Evolutionary conservation across 2,888 invertebrate genomes (phyloP).

Genomic region (Podotricha telesiphe): DNA sequence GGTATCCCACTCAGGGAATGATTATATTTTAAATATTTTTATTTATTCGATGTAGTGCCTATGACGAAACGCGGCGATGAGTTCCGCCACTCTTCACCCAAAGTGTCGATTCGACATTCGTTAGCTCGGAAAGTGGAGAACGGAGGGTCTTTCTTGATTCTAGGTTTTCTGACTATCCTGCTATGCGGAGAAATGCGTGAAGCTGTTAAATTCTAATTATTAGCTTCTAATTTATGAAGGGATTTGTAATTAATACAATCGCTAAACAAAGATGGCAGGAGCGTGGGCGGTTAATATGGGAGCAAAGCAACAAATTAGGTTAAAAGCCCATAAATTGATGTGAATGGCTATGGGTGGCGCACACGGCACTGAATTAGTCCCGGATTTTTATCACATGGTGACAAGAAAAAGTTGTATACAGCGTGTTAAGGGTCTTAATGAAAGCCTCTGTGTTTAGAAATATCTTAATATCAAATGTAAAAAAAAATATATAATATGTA

Average conservation of each 20-base stretch:
- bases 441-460: not conserved
- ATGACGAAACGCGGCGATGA: too few relatives aligned
- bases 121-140: too few relatives aligned
- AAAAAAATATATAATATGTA: not conserved
- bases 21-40: too few relatives aligned
- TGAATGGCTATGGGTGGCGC: conserved; percentile 78
- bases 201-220: not conserved
- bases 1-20: too few relatives aligned
- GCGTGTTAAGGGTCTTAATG: conserved; percentile 54
- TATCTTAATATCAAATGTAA: not conserved
- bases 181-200: too few relatives aligned
- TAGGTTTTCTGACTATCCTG: too few relatives aligned
- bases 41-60: too few relatives aligned
- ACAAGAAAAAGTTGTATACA: conserved; percentile 74
- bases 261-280: conserved; percentile 43
- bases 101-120: too few relatives aligned
- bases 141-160: too few relatives aligned
- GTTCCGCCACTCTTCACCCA: too few relatives aligned
- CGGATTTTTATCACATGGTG: conserved; percentile 77
- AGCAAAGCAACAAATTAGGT: conserved; percentile 79
- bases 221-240: conserved; percentile 34
- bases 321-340: conserved; percentile 82
- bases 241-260: conserved; percentile 40
- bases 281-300: conserved; percentile 53
- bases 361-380: conserved; percentile 76